Evolutionary conservation across 2,113 vertebrate genomes (phyloP).

Genomic region (Pseudopodoces humilis): DNA sequence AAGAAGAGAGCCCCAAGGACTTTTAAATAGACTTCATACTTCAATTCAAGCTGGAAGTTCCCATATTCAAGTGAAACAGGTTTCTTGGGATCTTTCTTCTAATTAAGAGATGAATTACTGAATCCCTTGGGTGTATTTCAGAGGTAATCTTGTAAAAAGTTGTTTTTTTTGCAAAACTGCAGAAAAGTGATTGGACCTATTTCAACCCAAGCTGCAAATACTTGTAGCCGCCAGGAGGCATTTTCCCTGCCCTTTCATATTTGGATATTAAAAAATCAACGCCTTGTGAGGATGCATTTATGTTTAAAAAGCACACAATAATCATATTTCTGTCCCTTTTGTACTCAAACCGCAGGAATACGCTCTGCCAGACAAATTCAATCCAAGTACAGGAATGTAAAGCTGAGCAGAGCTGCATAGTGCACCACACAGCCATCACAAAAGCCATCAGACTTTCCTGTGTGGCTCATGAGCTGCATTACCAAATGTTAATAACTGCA

Average conservation of each 20-base stretch:
- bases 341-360: not conserved
- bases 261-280: not conserved
- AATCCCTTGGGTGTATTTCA: not conserved
- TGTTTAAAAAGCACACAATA: not conserved
- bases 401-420: not conserved
- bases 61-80: not conserved
- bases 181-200: not conserved
- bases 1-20: not conserved
- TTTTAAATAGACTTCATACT: not conserved
- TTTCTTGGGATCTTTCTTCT: not conserved
- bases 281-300: not conserved
- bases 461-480: accelerated
- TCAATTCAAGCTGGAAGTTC: not conserved
- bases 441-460: not conserved
- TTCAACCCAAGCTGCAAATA: not conserved
- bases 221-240: not conserved
- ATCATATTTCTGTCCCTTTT: not conserved
- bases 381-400: not conserved
- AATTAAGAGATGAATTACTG: not conserved
- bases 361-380: not conserved
- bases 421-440: not conserved
- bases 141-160: not conserved
- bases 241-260: not conserved
- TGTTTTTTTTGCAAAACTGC: not conserved
- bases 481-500: not conserved